A percentile compares a stretch with the other conserved stretches of the same genome.
Conservation (phyloP, 2,888 invertebrate species). For the Pinctada fucata region DNA sequence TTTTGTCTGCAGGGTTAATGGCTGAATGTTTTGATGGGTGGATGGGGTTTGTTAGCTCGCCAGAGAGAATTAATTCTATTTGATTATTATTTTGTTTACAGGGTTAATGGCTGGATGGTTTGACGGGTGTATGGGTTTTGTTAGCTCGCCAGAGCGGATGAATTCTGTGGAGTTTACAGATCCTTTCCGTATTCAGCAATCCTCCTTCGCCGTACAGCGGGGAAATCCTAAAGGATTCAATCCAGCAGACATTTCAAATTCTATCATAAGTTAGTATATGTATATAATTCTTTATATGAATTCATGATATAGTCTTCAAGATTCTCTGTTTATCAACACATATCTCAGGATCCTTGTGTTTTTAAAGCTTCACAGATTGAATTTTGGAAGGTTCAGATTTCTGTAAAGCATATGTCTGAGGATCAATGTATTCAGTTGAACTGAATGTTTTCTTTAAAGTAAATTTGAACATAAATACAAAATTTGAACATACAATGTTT, state of each 20-base stretch:
- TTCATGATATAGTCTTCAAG: too few relatives aligned
- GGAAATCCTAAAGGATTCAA: constrained; percentile 48
- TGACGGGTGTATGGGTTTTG: constrained; percentile 48
- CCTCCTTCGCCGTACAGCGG: constrained; percentile 45
- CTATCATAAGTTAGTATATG: constrained; percentile 24
- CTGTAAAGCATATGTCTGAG: too few relatives aligned
- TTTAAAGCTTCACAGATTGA: not conserved
- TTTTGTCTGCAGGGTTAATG: too few relatives aligned
- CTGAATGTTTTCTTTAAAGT: not conserved
- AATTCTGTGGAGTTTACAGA: constrained; percentile 47
- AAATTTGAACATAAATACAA: too few relatives aligned
- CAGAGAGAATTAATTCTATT: too few relatives aligned
- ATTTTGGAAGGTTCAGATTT: not conserved
- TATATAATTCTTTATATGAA: not conserved
- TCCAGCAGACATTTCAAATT: constrained; percentile 25
- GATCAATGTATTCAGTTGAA: not conserved
- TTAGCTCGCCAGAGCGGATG: constrained; percentile 36
- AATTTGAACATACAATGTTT: too few relatives aligned
- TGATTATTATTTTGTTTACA: too few relatives aligned
- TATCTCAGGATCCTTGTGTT: too few relatives aligned
- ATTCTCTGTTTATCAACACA: too few relatives aligned
- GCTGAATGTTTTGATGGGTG: too few relatives aligned
- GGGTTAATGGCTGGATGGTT: constrained; percentile 54
- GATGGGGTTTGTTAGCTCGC: too few relatives aligned
- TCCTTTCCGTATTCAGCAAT: constrained; percentile 30